These are phyloP conservation scores for Chydorus sphaericus DNA, from an alignment of 2,888 invertebrate genomes.

Conservation along the genomic window DNA sequence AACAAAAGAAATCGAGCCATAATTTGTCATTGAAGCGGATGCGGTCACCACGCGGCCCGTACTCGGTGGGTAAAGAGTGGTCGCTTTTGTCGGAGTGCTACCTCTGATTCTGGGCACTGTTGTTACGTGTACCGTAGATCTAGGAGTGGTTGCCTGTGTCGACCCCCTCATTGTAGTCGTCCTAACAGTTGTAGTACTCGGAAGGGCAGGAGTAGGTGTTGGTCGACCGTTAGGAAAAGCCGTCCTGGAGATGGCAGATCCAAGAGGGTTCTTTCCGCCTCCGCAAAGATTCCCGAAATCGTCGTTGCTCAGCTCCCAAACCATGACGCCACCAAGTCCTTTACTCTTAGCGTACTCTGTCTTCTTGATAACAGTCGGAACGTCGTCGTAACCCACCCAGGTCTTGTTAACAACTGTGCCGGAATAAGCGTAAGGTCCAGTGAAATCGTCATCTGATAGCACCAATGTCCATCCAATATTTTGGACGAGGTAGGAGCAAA, in stretches of 20 bases:
- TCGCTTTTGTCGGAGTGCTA: slow-evolving; percentile 13
- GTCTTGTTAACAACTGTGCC: too few relatives aligned
- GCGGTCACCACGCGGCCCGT: too few relatives aligned
- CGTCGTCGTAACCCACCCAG: slow-evolving; percentile 1
- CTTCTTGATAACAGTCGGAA: background rate
- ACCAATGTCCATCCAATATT: background rate
- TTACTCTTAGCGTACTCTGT: background rate
- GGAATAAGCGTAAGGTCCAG: background rate
- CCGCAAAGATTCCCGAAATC: background rate
- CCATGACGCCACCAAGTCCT: background rate
- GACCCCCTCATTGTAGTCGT: background rate
- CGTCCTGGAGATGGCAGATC: background rate
- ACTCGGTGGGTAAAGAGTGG: slow-evolving; percentile 11
- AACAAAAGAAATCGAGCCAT: too few relatives aligned
- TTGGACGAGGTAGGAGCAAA: background rate
- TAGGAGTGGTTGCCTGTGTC: too few relatives aligned
- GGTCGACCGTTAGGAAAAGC: background rate
- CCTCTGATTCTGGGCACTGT: slow-evolving; percentile 9
- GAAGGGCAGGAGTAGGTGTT: background rate
- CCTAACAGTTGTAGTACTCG: background rate
- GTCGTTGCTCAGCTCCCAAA: background rate
- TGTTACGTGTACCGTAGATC: background rate
- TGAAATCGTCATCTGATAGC: background rate
- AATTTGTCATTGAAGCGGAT: too few relatives aligned
- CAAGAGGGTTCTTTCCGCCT: background rate